phyloP scores from a whole-genome alignment of 2,113 vertebrate genomes.

The Gnathonemus echidnorhynchus region DNA sequence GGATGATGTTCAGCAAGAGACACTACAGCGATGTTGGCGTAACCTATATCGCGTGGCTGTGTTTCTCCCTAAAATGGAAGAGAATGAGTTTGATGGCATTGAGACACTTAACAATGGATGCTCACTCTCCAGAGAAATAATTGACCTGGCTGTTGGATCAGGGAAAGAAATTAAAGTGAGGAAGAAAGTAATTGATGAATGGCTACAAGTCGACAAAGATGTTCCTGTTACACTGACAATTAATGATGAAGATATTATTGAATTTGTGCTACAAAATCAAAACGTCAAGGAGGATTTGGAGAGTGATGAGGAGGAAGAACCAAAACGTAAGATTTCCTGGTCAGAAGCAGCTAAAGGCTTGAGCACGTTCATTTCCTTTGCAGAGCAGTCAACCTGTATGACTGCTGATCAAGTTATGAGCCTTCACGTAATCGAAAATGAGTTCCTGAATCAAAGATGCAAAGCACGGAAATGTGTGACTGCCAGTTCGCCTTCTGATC shows the following conservation, averaged over 20 bases:
- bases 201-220: neutral
- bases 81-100: neutral
- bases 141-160: neutral
- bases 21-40: neutral
- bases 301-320: neutral
- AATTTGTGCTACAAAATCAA: neutral
- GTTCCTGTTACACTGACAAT: neutral
- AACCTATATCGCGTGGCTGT: neutral
- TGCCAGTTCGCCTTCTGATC: neutral
- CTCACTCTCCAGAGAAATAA: neutral
- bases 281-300: neutral
- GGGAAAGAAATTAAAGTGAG: neutral
- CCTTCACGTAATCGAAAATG: neutral
- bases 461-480: neutral
- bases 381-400: neutral
- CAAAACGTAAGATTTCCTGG: neutral
- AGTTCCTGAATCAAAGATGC: neutral
- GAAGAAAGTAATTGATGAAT: neutral
- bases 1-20: neutral
- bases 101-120: neutral
- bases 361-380: neutral
- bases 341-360: neutral
- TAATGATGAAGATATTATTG: neutral
- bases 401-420: neutral
- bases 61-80: neutral